A percentile compares a stretch with the other conserved stretches of the same genome.
phyloP scores from a whole-genome alignment of 2,888 invertebrate genomes.

The Polydrusus cervinus region DNA sequence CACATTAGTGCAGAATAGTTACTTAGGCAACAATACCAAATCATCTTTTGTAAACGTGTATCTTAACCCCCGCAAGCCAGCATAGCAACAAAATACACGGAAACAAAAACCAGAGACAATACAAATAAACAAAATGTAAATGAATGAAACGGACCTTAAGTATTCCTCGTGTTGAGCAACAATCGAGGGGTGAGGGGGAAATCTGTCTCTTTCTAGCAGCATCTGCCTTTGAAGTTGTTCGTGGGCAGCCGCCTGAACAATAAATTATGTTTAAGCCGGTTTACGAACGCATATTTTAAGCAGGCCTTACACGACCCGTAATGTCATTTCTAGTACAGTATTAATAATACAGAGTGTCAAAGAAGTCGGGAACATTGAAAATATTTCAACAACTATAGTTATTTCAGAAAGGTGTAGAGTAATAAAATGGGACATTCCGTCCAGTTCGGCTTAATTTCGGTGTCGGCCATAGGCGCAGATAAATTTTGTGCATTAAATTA shows the following conservation, averaged over 20 bases:
- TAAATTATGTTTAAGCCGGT: conserved; percentile 24
- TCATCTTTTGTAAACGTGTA: conserved; percentile 33
- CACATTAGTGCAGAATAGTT: no score
- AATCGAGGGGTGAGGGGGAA: conserved; percentile 77
- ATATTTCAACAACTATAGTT: no score
- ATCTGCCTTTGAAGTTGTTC: conserved; percentile 91
- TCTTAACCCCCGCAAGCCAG: conserved; percentile 42
- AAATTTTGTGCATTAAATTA: no score
- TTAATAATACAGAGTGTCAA: no score
- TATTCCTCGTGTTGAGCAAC: conserved; percentile 81
- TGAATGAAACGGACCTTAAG: conserved; percentile 72
- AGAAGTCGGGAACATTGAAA: no score
- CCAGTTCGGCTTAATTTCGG: no score
- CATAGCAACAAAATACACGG: conserved; percentile 16
- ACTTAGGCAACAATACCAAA: no score
- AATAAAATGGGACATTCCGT: no score
- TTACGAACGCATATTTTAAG: neutral
- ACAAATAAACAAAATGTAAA: conserved; percentile 17
- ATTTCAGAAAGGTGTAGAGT: no score
- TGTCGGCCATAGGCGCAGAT: no score
- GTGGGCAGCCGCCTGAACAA: conserved; percentile 82
- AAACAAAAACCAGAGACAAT: conserved; percentile 27
- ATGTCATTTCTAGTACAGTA: no score
- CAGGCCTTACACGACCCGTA: no score
- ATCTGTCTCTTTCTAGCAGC: conserved; percentile 87